Base-by-base conservation (phyloP, 2,113 vertebrate species). In the Clinocottus analis region DNA sequence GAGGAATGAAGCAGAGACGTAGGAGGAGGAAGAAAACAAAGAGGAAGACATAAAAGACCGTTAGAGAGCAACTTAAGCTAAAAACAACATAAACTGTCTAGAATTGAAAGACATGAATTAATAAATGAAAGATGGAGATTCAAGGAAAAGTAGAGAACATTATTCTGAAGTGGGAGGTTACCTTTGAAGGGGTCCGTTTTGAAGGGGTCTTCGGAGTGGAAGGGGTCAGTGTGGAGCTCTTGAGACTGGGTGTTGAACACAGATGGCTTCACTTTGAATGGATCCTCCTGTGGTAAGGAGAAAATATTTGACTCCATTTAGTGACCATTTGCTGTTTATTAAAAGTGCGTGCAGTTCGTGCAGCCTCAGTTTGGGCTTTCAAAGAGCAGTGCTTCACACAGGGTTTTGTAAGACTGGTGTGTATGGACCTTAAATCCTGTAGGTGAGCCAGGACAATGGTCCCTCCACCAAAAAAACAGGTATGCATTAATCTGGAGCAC, bases 171-270 rank as follows among this genome's bases (percentile, higher is more conserved):
- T 21, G 23, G 23, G 51, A 55, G 51, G 12, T 55, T 23, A 56
- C 97, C 97, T 94, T 97, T 98, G 83, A 99, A 99, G 0, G 98
- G 98, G 84, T 99, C 98, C 0, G 97, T 95, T 90, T 96, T 97
- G 93, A 99, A 99, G 39, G 98, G 98, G 92, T 99, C 98, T 88
- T 99, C 97, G 0, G 96, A 94, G 90, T 98, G 97, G 93, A 99
- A 99, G 27, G 97, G 97, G 85, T 99, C 98, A 16, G 95, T 77
- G 27, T 95, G 96, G 80, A 97, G 80, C 33, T 98, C 97, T 39
- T 96, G 96, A 4, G 94, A 83, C 25, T 93, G 94, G 86, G 87
- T 96, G 91, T 94, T 95, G 87, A 98, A 98, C 80, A 96, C 90
- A 62, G 95, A 93, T 29, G 96, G 90, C 93, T 98, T 99, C 75